These are phyloP conservation scores for Cygnus olor DNA, from an alignment of 2,797 vertebrate genomes.

Conservation along the genomic window DNA sequence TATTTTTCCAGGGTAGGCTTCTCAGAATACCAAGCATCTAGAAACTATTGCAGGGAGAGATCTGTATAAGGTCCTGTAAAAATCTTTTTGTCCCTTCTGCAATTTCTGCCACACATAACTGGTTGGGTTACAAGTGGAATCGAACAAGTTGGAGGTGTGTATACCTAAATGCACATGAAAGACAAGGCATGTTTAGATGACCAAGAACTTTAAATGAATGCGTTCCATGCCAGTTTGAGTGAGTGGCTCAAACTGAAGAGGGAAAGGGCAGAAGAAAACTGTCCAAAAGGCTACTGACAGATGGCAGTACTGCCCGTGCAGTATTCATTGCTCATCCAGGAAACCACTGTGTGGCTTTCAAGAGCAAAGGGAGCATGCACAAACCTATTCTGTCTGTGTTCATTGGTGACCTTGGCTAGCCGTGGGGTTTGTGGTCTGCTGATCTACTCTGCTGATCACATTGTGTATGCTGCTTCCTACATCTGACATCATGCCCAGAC, in stretches of 20 bases:
- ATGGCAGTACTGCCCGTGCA: background rate
- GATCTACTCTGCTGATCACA: background rate
- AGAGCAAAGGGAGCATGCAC: background rate
- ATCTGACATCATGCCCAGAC: background rate
- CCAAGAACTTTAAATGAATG: background rate
- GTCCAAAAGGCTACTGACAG: background rate
- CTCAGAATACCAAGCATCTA: background rate
- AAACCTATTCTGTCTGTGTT: background rate
- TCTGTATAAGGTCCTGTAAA: background rate
- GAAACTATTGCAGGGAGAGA: background rate
- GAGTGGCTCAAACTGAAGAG: background rate
- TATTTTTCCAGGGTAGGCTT: background rate
- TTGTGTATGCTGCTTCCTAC: background rate
- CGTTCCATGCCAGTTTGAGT: background rate
- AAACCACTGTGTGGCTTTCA: background rate
- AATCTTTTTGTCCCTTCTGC: accelerated
- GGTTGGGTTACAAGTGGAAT: background rate
- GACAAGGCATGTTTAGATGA: background rate
- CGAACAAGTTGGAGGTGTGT: background rate
- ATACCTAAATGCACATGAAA: background rate
- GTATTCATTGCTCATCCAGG: background rate
- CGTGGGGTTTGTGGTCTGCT: background rate
- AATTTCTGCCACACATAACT: background rate
- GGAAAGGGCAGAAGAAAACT: background rate
- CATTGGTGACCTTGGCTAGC: background rate